A percentile compares a stretch with the other conserved stretches of the same genome.
These are phyloP conservation scores for Lamellibrachia satsuma DNA, from an alignment of 2,888 invertebrate genomes.

Conservation along the genomic window DNA sequence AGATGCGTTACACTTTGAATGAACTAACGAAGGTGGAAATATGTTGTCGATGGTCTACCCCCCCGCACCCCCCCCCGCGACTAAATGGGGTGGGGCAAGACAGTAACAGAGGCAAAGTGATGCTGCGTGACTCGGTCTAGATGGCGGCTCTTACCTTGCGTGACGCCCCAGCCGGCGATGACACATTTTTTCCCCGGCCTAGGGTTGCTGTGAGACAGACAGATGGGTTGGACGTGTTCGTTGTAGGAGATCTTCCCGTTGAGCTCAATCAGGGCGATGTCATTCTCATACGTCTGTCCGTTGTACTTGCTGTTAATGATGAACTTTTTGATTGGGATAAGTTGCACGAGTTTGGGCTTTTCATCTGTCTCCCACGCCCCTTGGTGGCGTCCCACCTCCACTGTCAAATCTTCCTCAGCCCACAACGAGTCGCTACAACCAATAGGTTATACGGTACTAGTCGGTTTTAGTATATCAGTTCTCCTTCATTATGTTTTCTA, in stretches of 20 bases:
- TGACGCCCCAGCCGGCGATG: constrained; percentile 30
- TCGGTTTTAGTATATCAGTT: no score
- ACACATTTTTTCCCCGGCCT: neutral
- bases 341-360: neutral
- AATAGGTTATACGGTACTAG: neutral
- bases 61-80: no score
- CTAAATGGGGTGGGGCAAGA: no score
- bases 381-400: neutral
- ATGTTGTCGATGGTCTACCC: no score
- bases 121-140: no score
- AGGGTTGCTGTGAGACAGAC: neutral
- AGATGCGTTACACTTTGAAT: no score
- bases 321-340: neutral
- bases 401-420: neutral
- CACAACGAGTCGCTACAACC: neutral
- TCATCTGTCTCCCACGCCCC: neutral
- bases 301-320: neutral
- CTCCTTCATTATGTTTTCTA: no score
- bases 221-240: neutral
- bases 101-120: no score
- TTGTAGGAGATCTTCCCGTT: neutral
- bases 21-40: no score
- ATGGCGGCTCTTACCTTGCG: constrained; percentile 19
- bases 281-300: neutral
- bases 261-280: neutral